phyloP scores from a whole-genome alignment of 2,888 invertebrate genomes.

The Conus canariensis region DNA sequence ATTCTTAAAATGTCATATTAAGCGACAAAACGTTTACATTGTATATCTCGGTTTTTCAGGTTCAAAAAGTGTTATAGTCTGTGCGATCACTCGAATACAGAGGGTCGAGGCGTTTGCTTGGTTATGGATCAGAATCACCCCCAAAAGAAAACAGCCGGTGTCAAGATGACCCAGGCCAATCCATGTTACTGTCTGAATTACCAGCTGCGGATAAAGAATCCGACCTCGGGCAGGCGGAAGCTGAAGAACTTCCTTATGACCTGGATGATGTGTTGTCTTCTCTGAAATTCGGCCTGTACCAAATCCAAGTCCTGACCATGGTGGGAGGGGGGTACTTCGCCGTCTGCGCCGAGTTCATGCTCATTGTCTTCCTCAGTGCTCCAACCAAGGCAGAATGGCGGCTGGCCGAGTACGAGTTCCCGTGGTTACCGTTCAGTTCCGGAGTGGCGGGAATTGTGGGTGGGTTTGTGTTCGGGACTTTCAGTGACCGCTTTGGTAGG shows the following conservation, averaged over 20 bases:
- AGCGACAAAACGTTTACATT: too few species aligned
- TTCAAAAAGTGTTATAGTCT: too few species aligned
- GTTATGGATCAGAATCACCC: too few species aligned
- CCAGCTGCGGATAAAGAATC: too few species aligned
- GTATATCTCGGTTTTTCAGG: too few species aligned
- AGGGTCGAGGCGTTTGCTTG: too few species aligned
- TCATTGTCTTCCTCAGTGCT: constrained; percentile 66
- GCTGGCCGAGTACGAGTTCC: constrained; percentile 61
- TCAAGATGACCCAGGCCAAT: too few species aligned
- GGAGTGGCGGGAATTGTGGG: constrained; percentile 65
- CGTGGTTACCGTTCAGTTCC: constrained; percentile 64
- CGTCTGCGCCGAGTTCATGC: constrained; percentile 69
- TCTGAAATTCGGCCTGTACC: constrained; percentile 67
- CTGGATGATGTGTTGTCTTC: constrained; percentile 67
- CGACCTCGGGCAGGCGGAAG: neutral
- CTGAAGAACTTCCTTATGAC: constrained; percentile 21
- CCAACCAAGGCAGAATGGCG: constrained; percentile 68
- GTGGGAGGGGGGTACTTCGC: constrained; percentile 70
- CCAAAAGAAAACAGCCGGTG: too few species aligned
- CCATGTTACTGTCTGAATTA: too few species aligned
- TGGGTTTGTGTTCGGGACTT: constrained; percentile 63
- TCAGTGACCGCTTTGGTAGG: constrained; percentile 69
- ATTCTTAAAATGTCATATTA: too few species aligned
- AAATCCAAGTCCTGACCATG: constrained; percentile 64
- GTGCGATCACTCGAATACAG: too few species aligned